These are phyloP conservation scores for Alauda arvensis DNA, from an alignment of 2,797 vertebrate genomes.

Conservation along the genomic window DNA sequence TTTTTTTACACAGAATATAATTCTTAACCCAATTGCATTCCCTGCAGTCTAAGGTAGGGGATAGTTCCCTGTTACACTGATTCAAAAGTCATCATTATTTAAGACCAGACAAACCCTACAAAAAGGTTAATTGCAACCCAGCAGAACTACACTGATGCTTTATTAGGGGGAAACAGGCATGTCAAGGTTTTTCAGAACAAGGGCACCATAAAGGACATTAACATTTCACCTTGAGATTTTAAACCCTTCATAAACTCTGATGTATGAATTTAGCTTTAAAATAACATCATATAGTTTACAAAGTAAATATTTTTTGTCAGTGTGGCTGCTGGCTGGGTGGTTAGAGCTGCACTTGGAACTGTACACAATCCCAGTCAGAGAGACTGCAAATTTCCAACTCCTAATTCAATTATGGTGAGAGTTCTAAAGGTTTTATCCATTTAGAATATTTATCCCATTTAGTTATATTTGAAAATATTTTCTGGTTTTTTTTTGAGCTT, in stretches of 20 bases:
- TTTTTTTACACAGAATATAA: not conserved
- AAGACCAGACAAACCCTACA: slow-evolving; percentile 59
- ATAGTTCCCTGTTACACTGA: slow-evolving; percentile 46
- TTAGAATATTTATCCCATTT: not conserved
- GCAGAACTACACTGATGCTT: slow-evolving; percentile 64
- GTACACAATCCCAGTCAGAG: not conserved
- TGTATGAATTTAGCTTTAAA: slow-evolving; percentile 1
- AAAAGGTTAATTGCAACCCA: slow-evolving; percentile 72
- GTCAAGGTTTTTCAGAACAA: slow-evolving; percentile 55
- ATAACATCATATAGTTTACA: not conserved
- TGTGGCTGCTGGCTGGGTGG: not conserved
- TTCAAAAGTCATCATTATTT: slow-evolving; percentile 65
- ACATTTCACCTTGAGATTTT: slow-evolving; percentile 41
- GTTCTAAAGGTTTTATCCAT: not conserved
- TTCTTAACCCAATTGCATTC: slow-evolving; percentile 58
- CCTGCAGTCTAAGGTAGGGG: slow-evolving; percentile 35
- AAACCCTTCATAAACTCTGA: slow-evolving; percentile 36
- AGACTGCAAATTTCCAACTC: not conserved
- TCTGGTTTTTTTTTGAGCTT: not conserved
- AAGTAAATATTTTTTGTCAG: not conserved
- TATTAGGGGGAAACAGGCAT: slow-evolving; percentile 53
- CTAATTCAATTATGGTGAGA: not conserved
- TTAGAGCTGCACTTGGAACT: not conserved
- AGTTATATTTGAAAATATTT: not conserved
- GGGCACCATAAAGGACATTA: slow-evolving; percentile 37